Evolutionary conservation across 2,888 invertebrate genomes (phyloP).

Genomic region (Acholoe squamosa): DNA sequence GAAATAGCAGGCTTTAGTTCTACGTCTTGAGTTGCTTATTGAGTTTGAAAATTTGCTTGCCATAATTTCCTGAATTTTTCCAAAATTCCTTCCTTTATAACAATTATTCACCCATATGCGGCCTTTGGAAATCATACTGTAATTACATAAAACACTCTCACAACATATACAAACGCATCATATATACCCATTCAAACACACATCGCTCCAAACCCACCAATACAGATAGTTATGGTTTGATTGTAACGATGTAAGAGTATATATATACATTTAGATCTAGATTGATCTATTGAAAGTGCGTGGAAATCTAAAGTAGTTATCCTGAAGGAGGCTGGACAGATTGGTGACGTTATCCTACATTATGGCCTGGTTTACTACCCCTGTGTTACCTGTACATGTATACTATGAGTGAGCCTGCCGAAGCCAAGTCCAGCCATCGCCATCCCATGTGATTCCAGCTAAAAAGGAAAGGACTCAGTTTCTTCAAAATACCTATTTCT

Average conservation of each 20-base stretch:
- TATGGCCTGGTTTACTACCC: constrained; percentile 12
- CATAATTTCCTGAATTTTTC: not conserved
- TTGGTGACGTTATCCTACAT: not conserved
- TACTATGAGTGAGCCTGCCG: constrained; percentile 34
- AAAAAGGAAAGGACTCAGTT: constrained; percentile 49
- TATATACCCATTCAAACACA: not conserved
- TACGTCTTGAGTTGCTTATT: constrained; percentile 48
- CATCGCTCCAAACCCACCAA: not conserved
- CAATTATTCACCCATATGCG: not conserved
- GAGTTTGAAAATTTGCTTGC: constrained; percentile 44
- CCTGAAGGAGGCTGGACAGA: not conserved
- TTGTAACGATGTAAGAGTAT: not conserved
- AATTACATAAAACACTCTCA: not conserved
- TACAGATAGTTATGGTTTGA: not conserved
- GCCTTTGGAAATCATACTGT: not conserved
- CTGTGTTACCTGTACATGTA: constrained; percentile 24
- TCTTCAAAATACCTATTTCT: constrained; percentile 56
- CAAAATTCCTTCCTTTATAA: not conserved
- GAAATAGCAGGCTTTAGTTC: constrained; percentile 56
- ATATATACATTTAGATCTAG: not conserved
- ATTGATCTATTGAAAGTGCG: not conserved
- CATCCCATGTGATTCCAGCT: constrained; percentile 44
- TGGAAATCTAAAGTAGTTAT: not conserved
- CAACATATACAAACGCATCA: not conserved
- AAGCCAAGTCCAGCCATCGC: constrained; percentile 32